Conservation (phyloP, 2,797 vertebrate genomes). For the Pangasius mekongensis region DNA sequence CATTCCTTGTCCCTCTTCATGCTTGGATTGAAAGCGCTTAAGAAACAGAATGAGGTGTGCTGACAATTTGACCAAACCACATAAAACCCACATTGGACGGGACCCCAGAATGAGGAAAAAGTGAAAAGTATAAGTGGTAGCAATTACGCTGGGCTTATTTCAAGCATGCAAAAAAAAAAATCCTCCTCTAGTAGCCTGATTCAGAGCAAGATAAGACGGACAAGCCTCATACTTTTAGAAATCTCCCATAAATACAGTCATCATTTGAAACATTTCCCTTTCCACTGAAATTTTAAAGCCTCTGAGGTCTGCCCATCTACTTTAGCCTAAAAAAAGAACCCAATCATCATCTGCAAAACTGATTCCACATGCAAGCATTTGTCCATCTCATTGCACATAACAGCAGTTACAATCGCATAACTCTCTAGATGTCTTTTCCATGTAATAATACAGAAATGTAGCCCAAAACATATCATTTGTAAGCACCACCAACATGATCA, state of each 20-base stretch:
- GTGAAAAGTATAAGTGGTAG: not conserved
- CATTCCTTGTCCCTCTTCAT: constrained; percentile 7
- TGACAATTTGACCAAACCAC: constrained; percentile 17
- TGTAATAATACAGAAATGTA: not conserved
- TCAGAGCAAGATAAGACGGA: constrained; percentile 36
- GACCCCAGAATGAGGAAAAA: not conserved
- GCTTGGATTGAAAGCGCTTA: constrained; percentile 14
- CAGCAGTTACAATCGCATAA: not conserved
- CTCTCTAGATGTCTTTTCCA: not conserved
- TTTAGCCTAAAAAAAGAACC: not conserved
- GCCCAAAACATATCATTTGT: not conserved
- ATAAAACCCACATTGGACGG: not conserved
- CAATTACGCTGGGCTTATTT: not conserved
- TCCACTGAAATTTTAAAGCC: constrained; percentile 9
- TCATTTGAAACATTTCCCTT: not conserved
- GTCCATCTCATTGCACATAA: not conserved
- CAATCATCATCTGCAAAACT: not conserved
- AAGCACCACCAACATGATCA: constrained; percentile 8
- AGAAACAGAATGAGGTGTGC: not conserved
- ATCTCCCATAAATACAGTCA: not conserved
- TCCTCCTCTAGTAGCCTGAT: constrained; percentile 18
- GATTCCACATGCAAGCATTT: not conserved
- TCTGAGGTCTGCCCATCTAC: not conserved
- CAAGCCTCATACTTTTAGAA: not conserved
- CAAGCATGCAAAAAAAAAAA: constrained; percentile 16